A percentile compares a stretch with the other conserved stretches of the same genome.
Conservation (phyloP, 2,113 vertebrate species). For the Opisthocomus hoazin region DNA sequence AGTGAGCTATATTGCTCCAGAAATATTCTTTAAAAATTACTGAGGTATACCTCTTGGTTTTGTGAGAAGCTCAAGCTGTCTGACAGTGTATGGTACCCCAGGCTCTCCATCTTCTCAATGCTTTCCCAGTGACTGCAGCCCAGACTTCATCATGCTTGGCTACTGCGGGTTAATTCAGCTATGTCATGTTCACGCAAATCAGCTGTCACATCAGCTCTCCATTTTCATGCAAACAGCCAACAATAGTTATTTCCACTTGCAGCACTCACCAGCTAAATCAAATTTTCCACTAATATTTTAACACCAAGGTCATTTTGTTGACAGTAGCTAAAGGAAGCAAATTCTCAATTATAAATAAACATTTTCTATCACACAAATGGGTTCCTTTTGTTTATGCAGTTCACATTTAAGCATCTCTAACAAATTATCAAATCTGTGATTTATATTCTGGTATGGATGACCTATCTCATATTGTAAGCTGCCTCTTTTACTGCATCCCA, state of each 20-base stretch:
- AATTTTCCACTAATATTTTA: background rate
- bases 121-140: background rate
- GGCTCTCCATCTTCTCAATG: background rate
- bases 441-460: background rate
- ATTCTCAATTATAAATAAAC: background rate
- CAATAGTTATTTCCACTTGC: slow-evolving; percentile 22
- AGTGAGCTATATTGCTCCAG: background rate
- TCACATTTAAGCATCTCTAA: background rate
- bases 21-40: background rate
- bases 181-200: background rate
- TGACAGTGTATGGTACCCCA: background rate
- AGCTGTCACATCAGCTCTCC: slow-evolving; percentile 18
- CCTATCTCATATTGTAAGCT: background rate
- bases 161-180: background rate
- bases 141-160: background rate
- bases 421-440: background rate
- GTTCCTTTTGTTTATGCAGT: background rate
- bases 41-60: background rate
- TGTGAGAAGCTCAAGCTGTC: background rate
- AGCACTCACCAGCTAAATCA: background rate
- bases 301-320: background rate
- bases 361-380: background rate
- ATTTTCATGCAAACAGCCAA: background rate
- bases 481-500: background rate
- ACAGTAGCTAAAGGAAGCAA: background rate